phyloP scores from a whole-genome alignment of 2,888 invertebrate species.

The Coecobrya sp. region DNA sequence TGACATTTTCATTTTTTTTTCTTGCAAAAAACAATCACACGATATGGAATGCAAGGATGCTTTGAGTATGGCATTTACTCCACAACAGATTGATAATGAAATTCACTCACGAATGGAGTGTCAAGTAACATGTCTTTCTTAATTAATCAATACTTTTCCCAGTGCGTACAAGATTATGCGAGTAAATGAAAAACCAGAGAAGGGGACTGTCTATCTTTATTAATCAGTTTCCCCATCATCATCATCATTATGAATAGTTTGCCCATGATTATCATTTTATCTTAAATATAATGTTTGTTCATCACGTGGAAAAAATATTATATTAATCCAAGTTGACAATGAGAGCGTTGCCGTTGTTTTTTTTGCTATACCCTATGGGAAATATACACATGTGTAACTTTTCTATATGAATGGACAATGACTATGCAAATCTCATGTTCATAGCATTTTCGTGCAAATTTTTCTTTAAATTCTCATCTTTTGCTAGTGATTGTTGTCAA shows the following conservation, averaged over 20 bases:
- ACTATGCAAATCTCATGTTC: background rate
- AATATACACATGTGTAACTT: background rate
- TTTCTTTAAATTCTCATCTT: too few relatives aligned
- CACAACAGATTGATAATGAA: background rate
- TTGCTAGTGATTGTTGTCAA: too few relatives aligned
- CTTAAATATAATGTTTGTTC: background rate
- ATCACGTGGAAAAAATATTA: slow-evolving; percentile 8
- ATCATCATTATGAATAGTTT: background rate
- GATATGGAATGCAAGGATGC: too few relatives aligned
- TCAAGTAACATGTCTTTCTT: background rate
- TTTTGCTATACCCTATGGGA: background rate
- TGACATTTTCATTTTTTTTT: background rate
- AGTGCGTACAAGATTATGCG: background rate
- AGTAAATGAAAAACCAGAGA: background rate
- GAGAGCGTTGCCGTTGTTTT: background rate
- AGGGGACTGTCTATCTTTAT: background rate
- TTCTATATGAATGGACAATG: background rate
- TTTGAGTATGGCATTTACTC: too few relatives aligned
- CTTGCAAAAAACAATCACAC: background rate
- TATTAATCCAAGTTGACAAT: slow-evolving; percentile 20
- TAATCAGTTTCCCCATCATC: slow-evolving; percentile 12
- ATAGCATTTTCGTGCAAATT: background rate
- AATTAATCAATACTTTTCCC: slow-evolving; percentile 17
- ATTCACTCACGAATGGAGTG: background rate
- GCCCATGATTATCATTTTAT: background rate